A percentile compares a stretch with the other conserved stretches of the same genome.
phyloP scores from a whole-genome alignment of 2,113 vertebrate genomes.

The Brienomyrus longianalis region DNA sequence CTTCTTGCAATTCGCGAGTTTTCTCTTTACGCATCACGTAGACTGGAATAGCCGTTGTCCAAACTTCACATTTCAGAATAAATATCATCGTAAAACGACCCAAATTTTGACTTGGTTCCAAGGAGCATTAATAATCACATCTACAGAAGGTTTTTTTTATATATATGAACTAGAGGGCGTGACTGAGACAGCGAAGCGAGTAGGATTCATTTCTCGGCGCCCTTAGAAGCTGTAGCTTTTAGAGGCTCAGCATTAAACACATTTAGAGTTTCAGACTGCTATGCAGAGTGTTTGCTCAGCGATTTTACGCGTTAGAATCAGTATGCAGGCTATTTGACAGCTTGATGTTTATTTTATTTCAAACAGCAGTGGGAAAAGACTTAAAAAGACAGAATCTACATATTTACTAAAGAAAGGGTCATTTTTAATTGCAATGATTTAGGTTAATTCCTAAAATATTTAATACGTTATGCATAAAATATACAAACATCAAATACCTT shows the following conservation, averaged over 20 bases:
- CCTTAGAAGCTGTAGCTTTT: background rate
- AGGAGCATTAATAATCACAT: background rate
- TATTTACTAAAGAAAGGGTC: background rate
- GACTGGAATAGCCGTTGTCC: background rate
- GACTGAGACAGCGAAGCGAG: background rate
- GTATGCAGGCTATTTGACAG: background rate
- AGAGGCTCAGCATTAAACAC: background rate
- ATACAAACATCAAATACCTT: background rate
- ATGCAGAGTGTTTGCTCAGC: background rate
- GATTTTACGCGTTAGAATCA: background rate
- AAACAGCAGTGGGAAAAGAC: background rate
- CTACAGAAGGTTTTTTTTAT: background rate
- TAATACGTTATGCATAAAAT: background rate
- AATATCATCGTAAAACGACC: background rate
- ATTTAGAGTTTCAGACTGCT: background rate
- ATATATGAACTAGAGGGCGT: background rate
- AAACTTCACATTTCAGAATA: background rate
- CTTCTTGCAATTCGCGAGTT: background rate
- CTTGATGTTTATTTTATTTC: conserved; percentile 8
- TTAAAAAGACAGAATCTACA: background rate
- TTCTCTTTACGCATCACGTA: background rate
- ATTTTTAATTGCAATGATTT: conserved; percentile 4
- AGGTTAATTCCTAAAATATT: conserved; percentile 2
- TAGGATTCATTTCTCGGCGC: background rate
- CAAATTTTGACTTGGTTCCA: background rate